A percentile compares a stretch with the other conserved stretches of the same genome.
Conservation (phyloP, 92 coral and sea anemone species). For the Zoanthus sociatus region DNA sequence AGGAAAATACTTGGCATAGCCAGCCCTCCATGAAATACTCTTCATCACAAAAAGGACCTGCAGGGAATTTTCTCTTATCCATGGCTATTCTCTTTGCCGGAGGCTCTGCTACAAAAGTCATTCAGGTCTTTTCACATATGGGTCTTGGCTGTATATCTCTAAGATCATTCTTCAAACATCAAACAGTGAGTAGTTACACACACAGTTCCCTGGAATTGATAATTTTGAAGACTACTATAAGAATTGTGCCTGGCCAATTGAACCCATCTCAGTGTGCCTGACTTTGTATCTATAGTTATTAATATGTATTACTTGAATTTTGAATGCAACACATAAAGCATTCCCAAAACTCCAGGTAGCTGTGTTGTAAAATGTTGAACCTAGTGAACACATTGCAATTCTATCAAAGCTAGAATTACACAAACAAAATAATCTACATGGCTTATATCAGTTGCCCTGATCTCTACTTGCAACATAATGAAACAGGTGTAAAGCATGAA, state of each 20-base stretch:
- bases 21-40: constrained; percentile 30
- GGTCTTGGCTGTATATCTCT: constrained; percentile 25
- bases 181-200: constrained; percentile 6
- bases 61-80: constrained; percentile 36
- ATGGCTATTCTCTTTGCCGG: constrained; percentile 43
- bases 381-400: not conserved
- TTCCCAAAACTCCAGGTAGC: not conserved
- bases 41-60: constrained; percentile 27
- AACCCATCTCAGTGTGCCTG: not conserved
- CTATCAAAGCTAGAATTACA: not conserved
- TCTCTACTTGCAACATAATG: not conserved
- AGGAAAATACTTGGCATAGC: constrained; percentile 38
- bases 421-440: too few relatives aligned
- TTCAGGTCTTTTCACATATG: constrained; percentile 38
- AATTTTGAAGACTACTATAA: not conserved
- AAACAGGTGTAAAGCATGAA: constrained; percentile 2
- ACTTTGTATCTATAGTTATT: not conserved
- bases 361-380: not conserved
- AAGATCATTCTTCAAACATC: constrained; percentile 20
- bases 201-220: not conserved
- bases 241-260: not conserved
- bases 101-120: constrained; percentile 39
- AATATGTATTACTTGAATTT: not conserved
- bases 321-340: not conserved
- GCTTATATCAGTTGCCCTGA: not conserved